Base-by-base conservation (phyloP, 2,797 vertebrate genomes). In the Clarias laeviceps region DNA sequence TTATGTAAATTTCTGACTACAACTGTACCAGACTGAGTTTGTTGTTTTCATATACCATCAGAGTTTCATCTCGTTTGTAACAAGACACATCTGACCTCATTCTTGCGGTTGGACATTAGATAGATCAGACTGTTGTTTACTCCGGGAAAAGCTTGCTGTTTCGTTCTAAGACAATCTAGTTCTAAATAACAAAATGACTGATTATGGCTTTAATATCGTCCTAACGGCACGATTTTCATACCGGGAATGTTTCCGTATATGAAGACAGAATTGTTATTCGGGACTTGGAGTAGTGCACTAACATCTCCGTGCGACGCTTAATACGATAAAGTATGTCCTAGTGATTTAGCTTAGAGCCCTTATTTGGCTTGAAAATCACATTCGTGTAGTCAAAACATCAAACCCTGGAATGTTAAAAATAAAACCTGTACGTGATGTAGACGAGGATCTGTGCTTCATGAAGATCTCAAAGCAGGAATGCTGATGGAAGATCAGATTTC, bases 401-500 rank as follows among this genome's bases (percentile, higher is more conserved):
- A 3, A 56, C 20, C 27, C 40, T 59, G 50, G 74, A 69, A 59
- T 27, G 62, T 57, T 61, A 37, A 62, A 66, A 54, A 61, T 27
- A 78, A 32, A 8, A 72, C 12, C 59, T 66, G 37, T 84, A 34
- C 34, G 34, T 54, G 50, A 54, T 0, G 20, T 37, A 57, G 54
- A 24, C 11, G 54, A 14, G 56, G 32, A n/a, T 32, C 82, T 66
- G 82, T 74, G 69, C 70, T 83, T 76, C 59, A 83, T 76, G 64
- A 83, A 64, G 65, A 37, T 37, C 24, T 64, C 18, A 24, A 22
- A 76, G 82, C 70, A 50, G 70, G 82, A 83, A 62, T 74, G 57
- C n/a, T 29, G 82, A 64, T 83, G 82, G 81, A 61, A 72, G 81
- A 22, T 82, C 82, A 74, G 45, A 64, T 83, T 45, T 78, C 22